Evolutionary conservation across 2,888 invertebrate genomes (phyloP), one percentile per base, ranked within the genome.

Genomic region (Catonia carolina): DNA sequence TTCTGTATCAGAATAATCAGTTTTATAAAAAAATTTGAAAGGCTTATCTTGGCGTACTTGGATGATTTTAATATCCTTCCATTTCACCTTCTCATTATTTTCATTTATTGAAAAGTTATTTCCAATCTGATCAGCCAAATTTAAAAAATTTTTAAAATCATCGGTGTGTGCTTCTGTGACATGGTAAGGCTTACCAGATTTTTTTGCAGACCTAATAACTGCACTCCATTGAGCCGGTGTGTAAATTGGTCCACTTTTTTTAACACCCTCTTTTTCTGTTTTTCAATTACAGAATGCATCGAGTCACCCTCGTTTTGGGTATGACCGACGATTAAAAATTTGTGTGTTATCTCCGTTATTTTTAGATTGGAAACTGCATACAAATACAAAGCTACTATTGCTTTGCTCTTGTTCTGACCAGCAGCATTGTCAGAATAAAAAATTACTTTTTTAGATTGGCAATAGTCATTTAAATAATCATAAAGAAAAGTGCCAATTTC

Each of bases 291-390:
- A 22, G 56, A 51, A 50, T 65, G 61, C 3, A 60, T 58, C 33
- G 42, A 60, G 45, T 64, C 62, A 2, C 61, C 63, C 53, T 62
- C 61, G 50, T 63, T 64, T 51, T 63, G 64, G 1, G 61, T 60
- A 51, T 65, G 62, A n/a, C 62, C 65, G 12, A 47, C 42, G 15
- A 60, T 62, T 7, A 62, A 35, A 54, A 61, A 64, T 58, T 61
- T 62, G 39, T 64, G 65, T n/a, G 57, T 62, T 17, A 64, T 63
- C 35, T 52, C 56, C 8, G 49, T 47, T 8, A 58, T 18, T 5
- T 39, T 18, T 17, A 39, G 39, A 18, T 17, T 8, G 17, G 18
- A 17, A 2, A 39, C 39, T 39, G 62, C 62, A 33, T 60, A 60
- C 18, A 55, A 2, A 53, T 63, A 63, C 33, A 63, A 23, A 36